Conservation (phyloP, 1,140 invertebrate species). For the Meloidogyne chitwoodi region DNA sequence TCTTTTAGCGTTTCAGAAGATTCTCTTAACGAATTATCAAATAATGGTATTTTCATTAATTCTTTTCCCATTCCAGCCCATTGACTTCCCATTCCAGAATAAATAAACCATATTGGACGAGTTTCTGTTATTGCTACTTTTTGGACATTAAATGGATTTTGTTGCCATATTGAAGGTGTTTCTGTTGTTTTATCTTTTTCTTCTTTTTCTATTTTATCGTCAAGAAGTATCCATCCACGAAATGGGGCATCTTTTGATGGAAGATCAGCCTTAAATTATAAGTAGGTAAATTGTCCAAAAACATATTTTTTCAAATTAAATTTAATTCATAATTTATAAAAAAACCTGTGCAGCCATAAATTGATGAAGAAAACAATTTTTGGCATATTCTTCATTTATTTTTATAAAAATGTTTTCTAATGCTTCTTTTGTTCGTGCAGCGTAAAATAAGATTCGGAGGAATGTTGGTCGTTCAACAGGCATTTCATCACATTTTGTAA, state of each 20-base stretch:
- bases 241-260: slow-evolving; percentile 56
- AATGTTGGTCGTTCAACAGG: slow-evolving; percentile 49
- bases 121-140: slow-evolving; percentile 62
- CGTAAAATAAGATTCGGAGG: slow-evolving; percentile 73
- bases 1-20: slow-evolving; percentile 70
- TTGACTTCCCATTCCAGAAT: slow-evolving; percentile 92
- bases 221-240: slow-evolving; percentile 33
- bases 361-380: slow-evolving; percentile 53
- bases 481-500: slow-evolving; percentile 63
- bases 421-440: slow-evolving; percentile 78
- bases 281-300: background rate
- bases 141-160: slow-evolving; percentile 62
- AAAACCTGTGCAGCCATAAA: slow-evolving; percentile 48
- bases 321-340: background rate
- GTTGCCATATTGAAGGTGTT: slow-evolving; percentile 31
- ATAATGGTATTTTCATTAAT: slow-evolving; percentile 75
- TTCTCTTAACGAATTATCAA: slow-evolving; percentile 73
- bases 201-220: slow-evolving; percentile 11
- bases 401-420: slow-evolving; percentile 69
- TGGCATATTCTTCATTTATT: slow-evolving; percentile 62
- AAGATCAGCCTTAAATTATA: slow-evolving; percentile 44
- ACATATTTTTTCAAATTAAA: no score
- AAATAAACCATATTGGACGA: slow-evolving; percentile 82
- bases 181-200: slow-evolving; percentile 52
- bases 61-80: slow-evolving; percentile 87